Conservation (phyloP, 2,113 vertebrate species). For the Eulacestoma nigropectus region DNA sequence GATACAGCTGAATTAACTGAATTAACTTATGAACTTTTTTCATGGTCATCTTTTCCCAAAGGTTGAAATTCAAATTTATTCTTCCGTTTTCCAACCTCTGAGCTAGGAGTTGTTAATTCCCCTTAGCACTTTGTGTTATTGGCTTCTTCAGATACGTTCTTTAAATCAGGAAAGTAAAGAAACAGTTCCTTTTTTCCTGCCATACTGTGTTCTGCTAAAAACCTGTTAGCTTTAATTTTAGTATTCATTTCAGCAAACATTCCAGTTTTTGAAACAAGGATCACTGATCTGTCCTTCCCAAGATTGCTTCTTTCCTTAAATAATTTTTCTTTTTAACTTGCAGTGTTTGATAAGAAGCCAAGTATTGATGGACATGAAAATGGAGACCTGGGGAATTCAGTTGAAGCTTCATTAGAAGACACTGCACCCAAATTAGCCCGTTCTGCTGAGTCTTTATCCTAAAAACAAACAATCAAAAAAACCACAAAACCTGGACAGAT, state of each 20-base stretch:
- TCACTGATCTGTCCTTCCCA: not conserved
- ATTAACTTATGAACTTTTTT: not conserved
- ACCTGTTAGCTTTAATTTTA: not conserved
- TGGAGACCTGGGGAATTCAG: constrained; percentile 81
- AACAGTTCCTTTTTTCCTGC: not conserved
- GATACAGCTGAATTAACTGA: not conserved
- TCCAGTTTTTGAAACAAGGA: not conserved
- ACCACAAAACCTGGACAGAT: constrained; percentile 7
- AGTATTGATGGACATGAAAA: constrained; percentile 83
- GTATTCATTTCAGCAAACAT: not conserved
- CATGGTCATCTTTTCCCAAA: not conserved
- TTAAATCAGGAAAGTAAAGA: not conserved
- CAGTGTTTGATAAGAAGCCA: constrained; percentile 87
- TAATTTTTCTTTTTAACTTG: constrained; percentile 31
- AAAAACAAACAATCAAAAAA: constrained; percentile 41
- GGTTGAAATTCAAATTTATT: not conserved
- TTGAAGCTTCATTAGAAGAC: constrained; percentile 79
- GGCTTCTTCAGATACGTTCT: not conserved
- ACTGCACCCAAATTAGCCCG: constrained; percentile 75
- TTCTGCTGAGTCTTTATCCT: constrained; percentile 78
- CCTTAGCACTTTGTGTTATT: not conserved
- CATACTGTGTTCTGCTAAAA: not conserved
- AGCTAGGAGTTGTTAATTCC: not conserved
- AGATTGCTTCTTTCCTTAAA: not conserved
- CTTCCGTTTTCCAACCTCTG: not conserved